Percentiles rank a stretch among this genome's conserved stretches.
Conservation (phyloP, 2,888 invertebrate species). For the Oegoconia quadripuncta region DNA sequence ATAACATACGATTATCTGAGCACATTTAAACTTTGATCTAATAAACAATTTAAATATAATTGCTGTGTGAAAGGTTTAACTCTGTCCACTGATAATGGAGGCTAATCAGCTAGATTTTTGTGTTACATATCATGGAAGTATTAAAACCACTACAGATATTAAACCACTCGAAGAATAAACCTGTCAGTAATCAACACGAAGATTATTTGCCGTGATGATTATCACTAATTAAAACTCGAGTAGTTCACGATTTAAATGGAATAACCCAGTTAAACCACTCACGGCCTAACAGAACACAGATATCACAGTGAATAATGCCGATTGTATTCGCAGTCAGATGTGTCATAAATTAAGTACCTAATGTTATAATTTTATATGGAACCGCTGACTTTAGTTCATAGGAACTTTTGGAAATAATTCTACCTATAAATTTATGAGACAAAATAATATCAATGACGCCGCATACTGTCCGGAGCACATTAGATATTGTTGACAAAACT, state of each 20-base stretch:
- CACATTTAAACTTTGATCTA: no score
- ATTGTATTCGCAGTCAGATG: slow-evolving; percentile 47
- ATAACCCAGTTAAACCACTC: slow-evolving; percentile 71
- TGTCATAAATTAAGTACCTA: slow-evolving; percentile 68
- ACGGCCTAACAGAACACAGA: slow-evolving; percentile 39
- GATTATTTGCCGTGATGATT: slow-evolving; percentile 62
- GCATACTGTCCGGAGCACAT: slow-evolving; percentile 65
- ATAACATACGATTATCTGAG: not conserved
- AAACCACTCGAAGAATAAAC: slow-evolving; percentile 53
- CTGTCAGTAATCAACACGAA: slow-evolving; percentile 54
- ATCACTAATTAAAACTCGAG: slow-evolving; percentile 70
- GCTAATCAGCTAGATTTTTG: slow-evolving; percentile 21
- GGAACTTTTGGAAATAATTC: slow-evolving; percentile 54
- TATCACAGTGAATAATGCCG: slow-evolving; percentile 44
- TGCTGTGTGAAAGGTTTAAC: no score
- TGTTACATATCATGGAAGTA: slow-evolving; percentile 40
- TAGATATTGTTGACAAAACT: slow-evolving; percentile 79
- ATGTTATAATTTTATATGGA: slow-evolving; percentile 60
- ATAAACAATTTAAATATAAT: no score
- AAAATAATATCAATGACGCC: slow-evolving; percentile 72
- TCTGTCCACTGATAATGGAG: no score
- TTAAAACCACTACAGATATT: slow-evolving; percentile 52
- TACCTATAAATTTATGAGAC: slow-evolving; percentile 33
- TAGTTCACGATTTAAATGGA: slow-evolving; percentile 60
- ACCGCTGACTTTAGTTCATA: slow-evolving; percentile 49